Evolutionary conservation across 1,140 invertebrate species (phyloP).

Genomic region (Drosophila kikkawai): DNA sequence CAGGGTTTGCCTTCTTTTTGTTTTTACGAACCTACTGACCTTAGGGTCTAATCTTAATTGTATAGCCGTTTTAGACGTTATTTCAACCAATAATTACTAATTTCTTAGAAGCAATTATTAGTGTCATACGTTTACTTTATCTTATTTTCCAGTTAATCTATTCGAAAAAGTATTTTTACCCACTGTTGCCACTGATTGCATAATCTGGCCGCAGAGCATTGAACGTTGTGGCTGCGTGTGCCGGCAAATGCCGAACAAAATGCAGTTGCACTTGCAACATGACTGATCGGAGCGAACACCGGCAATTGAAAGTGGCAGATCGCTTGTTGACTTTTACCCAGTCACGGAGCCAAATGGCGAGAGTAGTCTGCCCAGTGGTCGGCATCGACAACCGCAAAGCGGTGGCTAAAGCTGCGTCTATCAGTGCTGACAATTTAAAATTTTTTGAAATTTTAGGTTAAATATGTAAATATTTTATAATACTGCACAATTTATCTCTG

Average conservation of each 20-base stretch:
- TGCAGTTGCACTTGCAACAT: constrained; percentile 79
- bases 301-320: constrained; percentile 69
- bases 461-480: no score
- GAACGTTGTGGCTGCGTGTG: constrained; percentile 22
- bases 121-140: background rate
- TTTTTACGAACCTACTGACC: constrained; percentile 8
- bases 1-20: background rate
- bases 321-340: constrained; percentile 68
- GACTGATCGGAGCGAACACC: constrained; percentile 42
- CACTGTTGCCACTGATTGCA: constrained; percentile 52
- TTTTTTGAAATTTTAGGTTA: background rate
- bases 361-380: constrained; percentile 37
- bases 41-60: constrained; percentile 3
- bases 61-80: background rate
- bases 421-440: background rate
- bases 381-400: constrained; percentile 10
- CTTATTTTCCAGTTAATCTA: background rate
- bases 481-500: no score
- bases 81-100: background rate
- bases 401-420: background rate
- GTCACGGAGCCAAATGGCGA: constrained; percentile 25
- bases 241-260: constrained; percentile 35
- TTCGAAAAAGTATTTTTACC: background rate
- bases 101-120: background rate
- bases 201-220: constrained; percentile 47